Evolutionary conservation across 2,888 invertebrate species (phyloP).

Genomic region (Andrena marginata): DNA sequence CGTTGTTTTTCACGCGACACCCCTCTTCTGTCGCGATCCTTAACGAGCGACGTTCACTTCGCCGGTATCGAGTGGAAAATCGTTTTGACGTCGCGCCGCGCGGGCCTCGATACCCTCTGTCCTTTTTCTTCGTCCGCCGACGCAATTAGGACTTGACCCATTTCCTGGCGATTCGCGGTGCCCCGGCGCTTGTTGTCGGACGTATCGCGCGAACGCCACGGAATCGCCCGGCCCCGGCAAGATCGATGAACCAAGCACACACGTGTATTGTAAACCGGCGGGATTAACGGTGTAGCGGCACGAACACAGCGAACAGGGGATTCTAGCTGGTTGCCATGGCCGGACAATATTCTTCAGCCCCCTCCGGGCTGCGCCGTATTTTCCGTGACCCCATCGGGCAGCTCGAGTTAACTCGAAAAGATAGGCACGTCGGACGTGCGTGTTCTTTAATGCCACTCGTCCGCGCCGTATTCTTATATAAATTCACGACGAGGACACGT

Average conservation of each 20-base stretch:
- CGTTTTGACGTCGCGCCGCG: constrained; percentile 6
- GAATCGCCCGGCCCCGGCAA: constrained; percentile 9
- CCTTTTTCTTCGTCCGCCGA: constrained; percentile 19
- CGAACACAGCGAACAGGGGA: constrained; percentile 12
- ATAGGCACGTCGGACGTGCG: not conserved
- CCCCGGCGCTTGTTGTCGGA: constrained; percentile 21
- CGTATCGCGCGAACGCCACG: constrained; percentile 30
- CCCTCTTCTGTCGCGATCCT: too few species aligned
- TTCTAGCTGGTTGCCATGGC: not conserved
- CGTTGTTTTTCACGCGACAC: too few species aligned
- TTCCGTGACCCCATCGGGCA: not conserved
- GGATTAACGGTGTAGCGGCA: constrained; percentile 30
- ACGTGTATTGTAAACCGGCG: constrained; percentile 35
- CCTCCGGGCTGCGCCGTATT: not conserved
- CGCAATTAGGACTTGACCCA: constrained; percentile 59
- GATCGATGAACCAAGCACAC: constrained; percentile 49
- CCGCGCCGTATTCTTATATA: too few species aligned
- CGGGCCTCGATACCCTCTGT: not conserved
- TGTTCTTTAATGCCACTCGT: too few species aligned
- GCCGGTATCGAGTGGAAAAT: constrained; percentile 10
- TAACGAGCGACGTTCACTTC: constrained; percentile 11
- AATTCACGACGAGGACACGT: too few species aligned
- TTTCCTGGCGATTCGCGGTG: constrained; percentile 17
- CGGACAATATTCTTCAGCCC: constrained; percentile 19
- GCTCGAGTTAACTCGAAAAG: not conserved